These are phyloP conservation scores for Ciconia stormi DNA, from an alignment of 2,113 vertebrate genomes.

Conservation along the genomic window DNA sequence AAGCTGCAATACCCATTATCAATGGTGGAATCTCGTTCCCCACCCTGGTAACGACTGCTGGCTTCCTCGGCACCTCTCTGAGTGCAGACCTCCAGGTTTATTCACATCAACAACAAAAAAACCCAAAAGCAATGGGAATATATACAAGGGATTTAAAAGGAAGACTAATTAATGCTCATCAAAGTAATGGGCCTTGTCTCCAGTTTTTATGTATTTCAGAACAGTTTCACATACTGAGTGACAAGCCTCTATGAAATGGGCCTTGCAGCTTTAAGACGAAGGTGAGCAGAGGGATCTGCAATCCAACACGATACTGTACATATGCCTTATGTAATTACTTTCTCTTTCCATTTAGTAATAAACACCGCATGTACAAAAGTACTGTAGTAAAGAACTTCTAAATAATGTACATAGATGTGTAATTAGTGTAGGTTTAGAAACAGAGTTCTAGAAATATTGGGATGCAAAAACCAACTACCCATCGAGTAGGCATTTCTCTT, in stretches of 20 bases:
- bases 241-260: background rate
- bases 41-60: background rate
- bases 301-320: slow-evolving; percentile 78
- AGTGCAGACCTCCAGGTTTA: background rate
- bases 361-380: slow-evolving; percentile 89
- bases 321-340: slow-evolving; percentile 87
- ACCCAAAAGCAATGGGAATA: background rate
- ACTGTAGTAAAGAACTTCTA: slow-evolving; percentile 81
- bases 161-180: background rate
- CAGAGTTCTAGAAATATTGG: slow-evolving; percentile 77
- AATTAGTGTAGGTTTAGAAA: slow-evolving; percentile 77
- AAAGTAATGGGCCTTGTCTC: background rate
- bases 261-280: slow-evolving; percentile 37
- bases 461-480: slow-evolving; percentile 76
- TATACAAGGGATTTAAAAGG: background rate
- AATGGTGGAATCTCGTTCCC: background rate
- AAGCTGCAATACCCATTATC: slow-evolving; percentile 26
- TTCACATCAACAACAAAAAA: background rate
- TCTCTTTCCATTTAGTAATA: slow-evolving; percentile 81
- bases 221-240: background rate
- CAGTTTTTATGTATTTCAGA: background rate
- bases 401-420: slow-evolving; percentile 85
- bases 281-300: slow-evolving; percentile 57
- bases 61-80: background rate
- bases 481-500: slow-evolving; percentile 59